Base-by-base conservation (phyloP, 2,797 vertebrate species). In the Pteropus rufus region DNA sequence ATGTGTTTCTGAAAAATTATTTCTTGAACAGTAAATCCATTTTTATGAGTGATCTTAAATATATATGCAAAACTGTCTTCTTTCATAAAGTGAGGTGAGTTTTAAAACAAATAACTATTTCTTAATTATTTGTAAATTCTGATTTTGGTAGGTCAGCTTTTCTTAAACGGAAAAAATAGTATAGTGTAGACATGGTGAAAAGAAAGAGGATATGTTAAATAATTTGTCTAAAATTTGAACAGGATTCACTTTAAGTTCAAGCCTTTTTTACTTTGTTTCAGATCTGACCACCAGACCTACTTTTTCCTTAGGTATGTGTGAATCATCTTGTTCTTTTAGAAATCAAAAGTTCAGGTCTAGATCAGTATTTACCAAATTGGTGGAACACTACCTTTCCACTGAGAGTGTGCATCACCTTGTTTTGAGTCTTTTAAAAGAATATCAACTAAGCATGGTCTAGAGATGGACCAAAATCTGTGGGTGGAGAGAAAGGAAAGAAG, bases 261-360 rank as follows among this genome's bases (percentile, higher is more conserved):
- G 73, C 54, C 10, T 81, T 90, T 60, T 93, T 92, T 77, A 26
- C 29, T 89, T 80, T 87, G 52, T 62, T 87, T 96, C 52, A 94
- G 44, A 64, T 89, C 39, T 94, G 94, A 56, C 80, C 72, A 39
- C 41, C 92, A 94, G 67, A 93, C 36, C 46, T 81, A 76, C 88
- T 94, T 94, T 97, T 97, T 90, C 90, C 67, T 93, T 72, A 85
- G 93, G 86, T n/a, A 19, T 65, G 5, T 92, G 64, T 97, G 96
- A 97, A 81, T 96, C 96, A 97, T 96, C 82, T 93, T 75, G 65
- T 90, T 92, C 93, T 89, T 89, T 85, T 46, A 95, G 91, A 96
- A 92, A 87, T 95, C 93, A 97, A 64, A 96, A 86, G 84, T 81
- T 96, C 54, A 93, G 64, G 75, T 36, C 72, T 92, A 64, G 36